A percentile compares a stretch with the other conserved stretches of the same genome.
These are phyloP conservation scores for Subacronicta megacephala DNA, from an alignment of 2,888 invertebrate genomes.

Conservation along the genomic window DNA sequence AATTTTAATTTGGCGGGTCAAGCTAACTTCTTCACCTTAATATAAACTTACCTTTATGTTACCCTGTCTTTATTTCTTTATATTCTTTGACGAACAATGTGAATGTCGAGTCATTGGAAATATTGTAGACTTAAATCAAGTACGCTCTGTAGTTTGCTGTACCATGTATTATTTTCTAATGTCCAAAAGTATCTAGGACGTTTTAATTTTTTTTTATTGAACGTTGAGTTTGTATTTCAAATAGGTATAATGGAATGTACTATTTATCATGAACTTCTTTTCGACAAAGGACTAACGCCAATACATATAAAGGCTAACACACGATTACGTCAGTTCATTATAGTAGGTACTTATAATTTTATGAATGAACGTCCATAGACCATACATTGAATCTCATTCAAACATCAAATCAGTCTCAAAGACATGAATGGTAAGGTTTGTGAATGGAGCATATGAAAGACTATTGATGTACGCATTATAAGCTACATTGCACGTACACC, in stretches of 20 bases:
- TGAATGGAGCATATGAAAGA: constrained; percentile 79
- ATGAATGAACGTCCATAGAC: constrained; percentile 60
- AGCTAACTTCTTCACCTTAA: no score
- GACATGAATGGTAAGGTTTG: constrained; percentile 75
- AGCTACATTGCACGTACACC: constrained; percentile 44
- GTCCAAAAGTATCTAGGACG: constrained; percentile 6
- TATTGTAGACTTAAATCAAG: constrained; percentile 33
- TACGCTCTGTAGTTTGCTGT: not conserved
- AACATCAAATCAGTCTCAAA: constrained; percentile 62
- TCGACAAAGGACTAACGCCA: constrained; percentile 7
- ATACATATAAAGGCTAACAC: constrained; percentile 22
- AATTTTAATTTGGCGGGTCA: no score
- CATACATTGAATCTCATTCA: constrained; percentile 59
- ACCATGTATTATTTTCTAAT: constrained; percentile 8
- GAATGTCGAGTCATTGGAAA: constrained; percentile 32
- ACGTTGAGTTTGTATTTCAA: not conserved
- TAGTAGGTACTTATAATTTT: constrained; percentile 32
- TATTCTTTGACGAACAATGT: constrained; percentile 40
- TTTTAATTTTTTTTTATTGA: constrained; percentile 7
- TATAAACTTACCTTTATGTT: no score
- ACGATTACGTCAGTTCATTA: constrained; percentile 36
- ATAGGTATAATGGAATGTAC: not conserved
- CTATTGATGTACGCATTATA: constrained; percentile 69
- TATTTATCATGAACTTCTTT: constrained; percentile 4
- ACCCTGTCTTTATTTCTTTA: not conserved